Evolutionary conservation across 1,140 invertebrate species (phyloP), one percentile per base, ranked within the genome.

Genomic region (Caenorhabditis latens): DNA sequence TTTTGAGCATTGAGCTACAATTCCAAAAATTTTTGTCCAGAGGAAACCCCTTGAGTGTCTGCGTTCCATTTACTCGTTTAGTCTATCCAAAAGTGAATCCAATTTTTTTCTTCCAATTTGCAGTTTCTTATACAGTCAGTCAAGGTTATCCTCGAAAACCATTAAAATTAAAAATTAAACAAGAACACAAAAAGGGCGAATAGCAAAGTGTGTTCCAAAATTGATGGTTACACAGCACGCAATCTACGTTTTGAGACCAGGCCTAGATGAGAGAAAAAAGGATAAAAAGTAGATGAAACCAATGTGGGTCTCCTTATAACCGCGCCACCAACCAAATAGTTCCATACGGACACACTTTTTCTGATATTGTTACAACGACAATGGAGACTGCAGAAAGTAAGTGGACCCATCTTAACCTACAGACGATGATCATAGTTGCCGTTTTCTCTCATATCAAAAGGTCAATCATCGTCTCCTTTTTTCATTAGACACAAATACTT

Each of bases 381-480:
- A 63, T 63, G 24, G 61, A 63, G 21, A 32, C 24, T 24, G 24
- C 50, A 16, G 16, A 16, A 53, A 21, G 71, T 50, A 79, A 42
- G 40, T 50, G 43, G 50, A 50, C 46, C 71, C 13, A 79, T 46
- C 7, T 79, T 79, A 48, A 79, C 71, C 71, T 79, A 50, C 8
- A 48, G 13, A 50, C 14, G 21, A 13, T 79, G 21, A 50, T 53
- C 14, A 63, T 40, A 24, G 43, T 53, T 24, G 46, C 19, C 71
- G 50, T 79, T 19, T 21, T n/a, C n/a, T 21, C n/a, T 53, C 71
- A 50, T 79, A 50, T 79, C 71, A 79, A 79, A 79, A 79, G 46
- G 46, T 79, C 46, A 79, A 21, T 53, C 71, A 50, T 79, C 71
- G 46, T 79, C 14, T 53, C 24, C 53, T 42, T 43, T 58, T n/a